Base-by-base conservation (phyloP, 2,888 invertebrate genomes). In the Cephus rjabovi region DNA sequence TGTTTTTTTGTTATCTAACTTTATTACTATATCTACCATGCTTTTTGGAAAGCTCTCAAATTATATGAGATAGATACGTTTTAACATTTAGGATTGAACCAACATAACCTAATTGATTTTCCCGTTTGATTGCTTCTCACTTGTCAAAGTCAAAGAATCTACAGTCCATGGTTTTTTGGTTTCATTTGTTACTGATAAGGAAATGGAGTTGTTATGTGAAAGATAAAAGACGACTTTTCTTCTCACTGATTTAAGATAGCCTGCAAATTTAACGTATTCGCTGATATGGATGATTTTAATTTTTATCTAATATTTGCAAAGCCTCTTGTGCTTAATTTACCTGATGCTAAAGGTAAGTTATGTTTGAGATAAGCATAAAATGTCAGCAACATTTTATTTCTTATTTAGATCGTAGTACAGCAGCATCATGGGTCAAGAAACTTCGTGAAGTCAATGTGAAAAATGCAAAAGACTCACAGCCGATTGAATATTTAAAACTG, bases 351-450 rank as follows among this genome's bases (percentile, higher is more conserved):
- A 85, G 92, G 92, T 79, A 75, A 75, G 69, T 71, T 31, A 71
- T 34, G 33, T 31, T 33, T 71, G 56, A 23, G 23, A 23, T 56
- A 23, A 23, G 15, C 1, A 56, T 23, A 56, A 6, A 31, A 23
- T 34, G 12, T 71, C 12, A 12, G 33, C 12, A 71, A 12, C 9
- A 11, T 12, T 12, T 71, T 33, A 1, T 71, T 34, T 31, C 71
- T 15, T 71, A 31, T 11, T 30, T 82, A 92, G 93, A 92, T 83
- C 87, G 92, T 79, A 87, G 88, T 23, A 86, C 90, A 74, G 92
- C 92, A n/a, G 91, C 92, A 56, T 88, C 91, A 80, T 93, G 93
- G 93, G 83, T 92, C 34, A 90, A 91, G 81, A 92, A 92, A 82
- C 86, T 92, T 73, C 82, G 84, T 69, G 81, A 82, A 30, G 30